These are phyloP conservation scores for Bellardia bayeri DNA, from an alignment of 2,888 invertebrate genomes.

Conservation along the genomic window DNA sequence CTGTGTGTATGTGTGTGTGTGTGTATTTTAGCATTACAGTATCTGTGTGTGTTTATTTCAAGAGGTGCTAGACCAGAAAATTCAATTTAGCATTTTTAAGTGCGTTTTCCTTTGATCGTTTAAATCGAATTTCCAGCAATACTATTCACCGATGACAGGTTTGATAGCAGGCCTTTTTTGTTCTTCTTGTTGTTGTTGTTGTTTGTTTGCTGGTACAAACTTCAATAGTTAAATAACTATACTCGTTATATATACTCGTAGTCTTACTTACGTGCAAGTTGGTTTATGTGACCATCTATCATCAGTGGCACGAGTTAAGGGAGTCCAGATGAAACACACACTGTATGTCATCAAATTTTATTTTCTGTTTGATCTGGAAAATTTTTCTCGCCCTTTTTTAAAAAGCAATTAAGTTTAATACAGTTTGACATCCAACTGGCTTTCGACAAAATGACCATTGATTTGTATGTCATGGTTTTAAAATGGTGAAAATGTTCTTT, in stretches of 20 bases:
- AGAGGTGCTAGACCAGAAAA: conserved; percentile 81
- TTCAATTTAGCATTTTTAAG: conserved; percentile 83
- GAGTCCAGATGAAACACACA: conserved; percentile 12
- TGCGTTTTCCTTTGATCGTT: conserved; percentile 83
- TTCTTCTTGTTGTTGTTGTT: conserved; percentile 30
- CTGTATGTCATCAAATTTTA: conserved; percentile 64
- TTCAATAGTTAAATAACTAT: conserved; percentile 36
- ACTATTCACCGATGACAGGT: conserved; percentile 76
- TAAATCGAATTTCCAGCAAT: conserved; percentile 83
- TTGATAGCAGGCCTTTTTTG: conserved; percentile 50
- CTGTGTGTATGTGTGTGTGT: neutral
- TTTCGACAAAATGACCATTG: conserved; percentile 25
- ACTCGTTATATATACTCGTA: too few species aligned
- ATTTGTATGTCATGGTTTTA: neutral
- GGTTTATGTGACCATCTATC: conserved; percentile 24
- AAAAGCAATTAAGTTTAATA: conserved; percentile 61
- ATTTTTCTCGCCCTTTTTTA: conserved; percentile 51
- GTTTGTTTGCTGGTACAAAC: conserved; percentile 40
- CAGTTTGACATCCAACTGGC: conserved; percentile 37
- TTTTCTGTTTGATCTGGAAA: conserved; percentile 76
- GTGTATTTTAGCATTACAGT: conserved; percentile 1
- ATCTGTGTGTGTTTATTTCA: conserved; percentile 48
- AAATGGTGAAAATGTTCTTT: neutral
- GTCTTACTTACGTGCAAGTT: neutral
- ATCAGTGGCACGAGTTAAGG: conserved; percentile 32